Evolutionary conservation across 2,113 vertebrate species (phyloP).

Genomic region (Psettodes erumei): DNA sequence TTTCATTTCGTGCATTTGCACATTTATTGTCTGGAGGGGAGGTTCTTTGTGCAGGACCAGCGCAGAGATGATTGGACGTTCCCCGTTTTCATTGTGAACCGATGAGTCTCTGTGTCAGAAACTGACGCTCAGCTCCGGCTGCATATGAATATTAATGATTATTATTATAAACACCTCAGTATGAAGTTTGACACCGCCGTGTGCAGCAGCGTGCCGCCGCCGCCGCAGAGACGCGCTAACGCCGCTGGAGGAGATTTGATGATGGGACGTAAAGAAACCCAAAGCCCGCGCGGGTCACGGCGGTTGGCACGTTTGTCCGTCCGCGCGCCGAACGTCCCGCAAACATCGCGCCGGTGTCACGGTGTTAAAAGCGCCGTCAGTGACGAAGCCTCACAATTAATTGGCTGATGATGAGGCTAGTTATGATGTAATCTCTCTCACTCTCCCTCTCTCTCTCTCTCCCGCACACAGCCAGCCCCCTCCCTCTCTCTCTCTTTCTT

Average conservation of each 20-base stretch:
- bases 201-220: constrained; percentile 11
- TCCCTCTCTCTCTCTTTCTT: constrained; percentile 57
- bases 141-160: no score
- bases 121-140: neutral
- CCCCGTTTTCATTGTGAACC: neutral
- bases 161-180: constrained; percentile 11
- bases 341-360: constrained; percentile 43
- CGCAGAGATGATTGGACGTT: neutral
- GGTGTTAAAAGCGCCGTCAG: constrained; percentile 64
- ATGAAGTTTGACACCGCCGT: constrained; percentile 7
- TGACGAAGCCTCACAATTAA: constrained; percentile 69
- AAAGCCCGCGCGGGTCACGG: neutral
- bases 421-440: constrained; percentile 80
- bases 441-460: constrained; percentile 26
- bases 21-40: neutral
- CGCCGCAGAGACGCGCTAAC: constrained; percentile 9
- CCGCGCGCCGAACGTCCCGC: constrained; percentile 8
- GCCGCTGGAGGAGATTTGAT: neutral
- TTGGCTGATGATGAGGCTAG: constrained; percentile 81
- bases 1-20: no score
- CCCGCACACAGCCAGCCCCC: constrained; percentile 21
- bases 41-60: neutral
- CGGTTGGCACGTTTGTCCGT: neutral
- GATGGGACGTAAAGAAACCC: neutral
- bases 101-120: neutral